Evolutionary conservation across 2,113 vertebrate genomes (phyloP), one percentile per base, ranked within the genome.

Genomic region (Sander vitreus): DNA sequence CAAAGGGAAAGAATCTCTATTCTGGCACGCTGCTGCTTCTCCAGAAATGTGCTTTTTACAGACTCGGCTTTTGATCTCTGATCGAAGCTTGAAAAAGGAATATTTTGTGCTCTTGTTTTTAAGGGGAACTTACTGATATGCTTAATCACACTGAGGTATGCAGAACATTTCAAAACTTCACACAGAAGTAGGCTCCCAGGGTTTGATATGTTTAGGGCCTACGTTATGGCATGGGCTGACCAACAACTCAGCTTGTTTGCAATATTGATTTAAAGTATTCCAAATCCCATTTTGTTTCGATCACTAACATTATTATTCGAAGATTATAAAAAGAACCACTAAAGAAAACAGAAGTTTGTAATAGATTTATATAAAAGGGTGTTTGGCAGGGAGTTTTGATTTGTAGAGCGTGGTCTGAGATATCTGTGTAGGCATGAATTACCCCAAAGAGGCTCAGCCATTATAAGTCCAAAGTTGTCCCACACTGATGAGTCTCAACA

Each of bases 1-100:
- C 88, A 93, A 94, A 92, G 81, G 76, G 59, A 86, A 86, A 69
- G 19, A 15, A 66, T 89, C 77, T 88, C 66, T 75, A 77, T 85
- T 84, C 68, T 71, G 71, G 72, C 80, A 77, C 73, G 60, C 78
- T 86, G 58, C 81, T 86, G 63, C 73, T 88, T 67, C 51, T 85
- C 54, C 76, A 63, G 30, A 91, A 88, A 84, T 83, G 48, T 81
- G 75, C 80, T 64, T 81, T 85, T 63, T 58, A 85, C 84, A 67
- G 43, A 73, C 74, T 80, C 75, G 39, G 54, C 85, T 81, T 88
- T 88, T 89, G 78, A 87, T 91, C 83, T 73, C 15, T 79, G 55
- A 84, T 88, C 18, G 30, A 71, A 74, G 57, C 63, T 55, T 69
- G 19, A 66, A 78, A 69, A 80, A 62, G 39, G 7, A 54, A 65